These are phyloP conservation scores for Antechinus flavipes DNA, from an alignment of 2,113 vertebrate genomes.

Conservation along the genomic window DNA sequence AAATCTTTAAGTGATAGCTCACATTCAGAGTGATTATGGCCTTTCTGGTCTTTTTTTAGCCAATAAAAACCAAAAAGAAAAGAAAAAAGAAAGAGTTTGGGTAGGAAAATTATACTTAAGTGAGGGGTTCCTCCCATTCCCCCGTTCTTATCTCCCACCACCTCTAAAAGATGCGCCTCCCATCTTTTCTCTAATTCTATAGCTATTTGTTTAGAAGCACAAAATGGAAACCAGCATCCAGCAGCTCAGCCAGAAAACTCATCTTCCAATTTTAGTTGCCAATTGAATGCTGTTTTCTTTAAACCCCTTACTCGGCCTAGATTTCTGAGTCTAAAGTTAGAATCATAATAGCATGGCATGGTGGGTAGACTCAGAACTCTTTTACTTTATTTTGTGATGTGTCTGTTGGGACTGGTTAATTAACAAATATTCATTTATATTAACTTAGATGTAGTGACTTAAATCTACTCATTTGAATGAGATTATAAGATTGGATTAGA, in stretches of 20 bases:
- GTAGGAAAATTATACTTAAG: not conserved
- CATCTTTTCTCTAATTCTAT: constrained; percentile 53
- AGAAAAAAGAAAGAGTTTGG: not conserved
- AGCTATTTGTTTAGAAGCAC: constrained; percentile 45
- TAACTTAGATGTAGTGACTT: not conserved
- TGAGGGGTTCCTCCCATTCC: not conserved
- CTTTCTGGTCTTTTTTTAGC: not conserved
- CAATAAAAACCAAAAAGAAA: constrained; percentile 17
- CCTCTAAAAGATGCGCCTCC: constrained; percentile 28
- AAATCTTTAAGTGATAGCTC: constrained; percentile 5
- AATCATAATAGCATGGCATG: not conserved
- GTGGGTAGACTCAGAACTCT: not conserved
- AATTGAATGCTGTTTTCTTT: constrained; percentile 12
- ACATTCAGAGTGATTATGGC: not conserved
- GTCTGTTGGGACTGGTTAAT: not conserved
- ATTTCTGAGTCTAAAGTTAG: constrained; percentile 33
- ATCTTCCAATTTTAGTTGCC: constrained; percentile 25
- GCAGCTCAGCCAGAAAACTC: constrained; percentile 12
- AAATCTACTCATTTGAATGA: constrained; percentile 24
- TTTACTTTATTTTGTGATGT: constrained; percentile 19
- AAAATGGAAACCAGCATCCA: constrained; percentile 20
- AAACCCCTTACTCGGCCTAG: constrained; percentile 13
- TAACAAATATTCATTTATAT: constrained; percentile 17
- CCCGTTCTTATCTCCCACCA: not conserved
- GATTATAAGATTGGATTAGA: not conserved